These are phyloP conservation scores for Elymnias hypermnestra DNA, from an alignment of 1,140 invertebrate species.

Conservation along the genomic window DNA sequence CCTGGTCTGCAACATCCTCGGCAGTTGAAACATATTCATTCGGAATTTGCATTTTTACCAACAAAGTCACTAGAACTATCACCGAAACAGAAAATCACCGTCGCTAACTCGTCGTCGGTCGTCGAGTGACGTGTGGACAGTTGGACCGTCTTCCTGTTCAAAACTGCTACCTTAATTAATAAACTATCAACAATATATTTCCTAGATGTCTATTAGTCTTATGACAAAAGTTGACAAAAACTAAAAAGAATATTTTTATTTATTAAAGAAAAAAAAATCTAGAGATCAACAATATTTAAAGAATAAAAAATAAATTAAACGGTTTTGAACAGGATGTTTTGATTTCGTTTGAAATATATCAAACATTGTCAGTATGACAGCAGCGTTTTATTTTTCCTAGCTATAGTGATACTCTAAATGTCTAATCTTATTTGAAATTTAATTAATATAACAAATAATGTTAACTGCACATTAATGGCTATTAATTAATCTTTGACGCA, in stretches of 20 bases:
- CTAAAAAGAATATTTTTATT: background rate
- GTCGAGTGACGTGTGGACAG: constrained; percentile 70
- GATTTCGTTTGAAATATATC: no score
- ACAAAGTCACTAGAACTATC: constrained; percentile 51
- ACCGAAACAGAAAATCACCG: constrained; percentile 58
- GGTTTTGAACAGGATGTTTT: constrained; percentile 8
- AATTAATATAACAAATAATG: no score
- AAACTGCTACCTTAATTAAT: constrained; percentile 14
- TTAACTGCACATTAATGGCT: no score
- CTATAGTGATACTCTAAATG: no score
- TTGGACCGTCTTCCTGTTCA: constrained; percentile 63
- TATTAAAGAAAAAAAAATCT: no score
- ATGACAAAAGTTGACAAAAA: no score
- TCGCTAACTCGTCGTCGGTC: constrained; percentile 33
- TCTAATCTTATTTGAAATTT: no score
- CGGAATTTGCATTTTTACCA: constrained; percentile 85
- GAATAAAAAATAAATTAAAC: background rate
- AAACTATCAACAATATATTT: background rate
- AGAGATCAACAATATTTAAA: no score
- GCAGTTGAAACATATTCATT: constrained; percentile 93
- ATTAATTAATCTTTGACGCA: no score
- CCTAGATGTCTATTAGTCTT: no score
- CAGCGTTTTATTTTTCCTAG: no score
- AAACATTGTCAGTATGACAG: no score
- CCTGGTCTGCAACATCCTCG: constrained; percentile 96